Evolutionary conservation across 2,113 vertebrate species (phyloP).

Genomic region (Aspiorhynchus laticeps): DNA sequence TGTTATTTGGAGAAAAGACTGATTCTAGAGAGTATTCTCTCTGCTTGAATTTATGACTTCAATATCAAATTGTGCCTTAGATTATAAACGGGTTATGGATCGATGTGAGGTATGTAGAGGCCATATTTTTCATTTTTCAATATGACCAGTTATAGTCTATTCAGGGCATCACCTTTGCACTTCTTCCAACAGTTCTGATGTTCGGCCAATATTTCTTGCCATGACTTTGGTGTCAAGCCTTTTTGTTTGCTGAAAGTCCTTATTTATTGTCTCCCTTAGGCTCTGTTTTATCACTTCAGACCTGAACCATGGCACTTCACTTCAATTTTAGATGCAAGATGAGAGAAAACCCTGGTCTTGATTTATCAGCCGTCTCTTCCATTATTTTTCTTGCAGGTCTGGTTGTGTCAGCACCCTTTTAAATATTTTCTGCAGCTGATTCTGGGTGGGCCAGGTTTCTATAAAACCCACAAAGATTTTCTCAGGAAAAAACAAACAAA

Average conservation of each 20-base stretch:
- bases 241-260: background rate
- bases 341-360: background rate
- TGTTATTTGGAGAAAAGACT: too few relatives aligned
- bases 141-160: background rate
- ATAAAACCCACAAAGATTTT: conserved; percentile 2
- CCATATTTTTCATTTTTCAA: background rate
- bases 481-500: background rate
- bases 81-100: background rate
- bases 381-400: background rate
- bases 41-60: background rate
- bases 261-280: conserved; percentile 2
- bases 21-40: background rate
- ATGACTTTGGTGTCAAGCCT: background rate
- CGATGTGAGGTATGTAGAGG: background rate
- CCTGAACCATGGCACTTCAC: background rate
- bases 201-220: background rate
- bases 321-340: background rate
- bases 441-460: conserved; percentile 7
- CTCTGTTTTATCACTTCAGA: conserved; percentile 12
- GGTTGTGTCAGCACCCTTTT: background rate
- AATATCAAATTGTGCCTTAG: background rate
- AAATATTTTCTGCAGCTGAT: background rate
- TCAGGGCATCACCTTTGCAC: background rate
- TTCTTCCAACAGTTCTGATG: background rate
- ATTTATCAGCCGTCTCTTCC: background rate